These are phyloP conservation scores for Chaetodon auriga DNA, from an alignment of 2,113 vertebrate species.

Conservation along the genomic window DNA sequence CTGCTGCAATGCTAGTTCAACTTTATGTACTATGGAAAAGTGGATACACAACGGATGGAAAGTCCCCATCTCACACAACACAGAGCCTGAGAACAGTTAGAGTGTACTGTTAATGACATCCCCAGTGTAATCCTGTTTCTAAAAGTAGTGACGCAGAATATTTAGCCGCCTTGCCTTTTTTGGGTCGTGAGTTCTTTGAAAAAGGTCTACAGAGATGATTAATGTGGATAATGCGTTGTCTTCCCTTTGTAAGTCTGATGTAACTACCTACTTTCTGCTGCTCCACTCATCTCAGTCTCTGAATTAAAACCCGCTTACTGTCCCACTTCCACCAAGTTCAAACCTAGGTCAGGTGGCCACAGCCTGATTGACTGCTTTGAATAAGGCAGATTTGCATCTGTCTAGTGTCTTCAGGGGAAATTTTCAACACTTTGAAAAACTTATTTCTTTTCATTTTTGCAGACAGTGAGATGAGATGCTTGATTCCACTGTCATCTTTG, in stretches of 20 bases:
- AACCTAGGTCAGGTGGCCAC: conserved; percentile 27
- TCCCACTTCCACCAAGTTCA: conserved; percentile 48
- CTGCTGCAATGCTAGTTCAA: conserved; percentile 4
- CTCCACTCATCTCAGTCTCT: background rate
- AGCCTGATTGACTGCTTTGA: background rate
- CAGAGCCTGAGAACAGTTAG: conserved; percentile 63
- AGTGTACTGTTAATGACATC: conserved; percentile 63
- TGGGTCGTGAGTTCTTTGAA: conserved; percentile 24
- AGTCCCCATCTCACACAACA: conserved; percentile 50
- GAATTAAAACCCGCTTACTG: background rate
- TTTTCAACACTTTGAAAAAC: background rate
- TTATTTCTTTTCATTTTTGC: background rate
- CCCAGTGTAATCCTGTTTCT: conserved; percentile 59
- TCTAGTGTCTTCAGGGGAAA: background rate
- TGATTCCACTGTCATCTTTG: background rate
- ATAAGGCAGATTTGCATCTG: background rate
- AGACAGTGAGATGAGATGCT: background rate
- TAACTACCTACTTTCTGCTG: background rate
- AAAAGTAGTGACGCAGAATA: conserved; percentile 54
- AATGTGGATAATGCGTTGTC: background rate
- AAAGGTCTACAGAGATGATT: conserved; percentile 16
- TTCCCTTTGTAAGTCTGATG: conserved; percentile 7
- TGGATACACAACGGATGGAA: conserved; percentile 49
- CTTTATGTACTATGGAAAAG: conserved; percentile 12
- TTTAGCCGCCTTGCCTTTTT: conserved; percentile 50